These are phyloP conservation scores for Onchidella celtica DNA, from an alignment of 2,888 invertebrate species.

Conservation along the genomic window DNA sequence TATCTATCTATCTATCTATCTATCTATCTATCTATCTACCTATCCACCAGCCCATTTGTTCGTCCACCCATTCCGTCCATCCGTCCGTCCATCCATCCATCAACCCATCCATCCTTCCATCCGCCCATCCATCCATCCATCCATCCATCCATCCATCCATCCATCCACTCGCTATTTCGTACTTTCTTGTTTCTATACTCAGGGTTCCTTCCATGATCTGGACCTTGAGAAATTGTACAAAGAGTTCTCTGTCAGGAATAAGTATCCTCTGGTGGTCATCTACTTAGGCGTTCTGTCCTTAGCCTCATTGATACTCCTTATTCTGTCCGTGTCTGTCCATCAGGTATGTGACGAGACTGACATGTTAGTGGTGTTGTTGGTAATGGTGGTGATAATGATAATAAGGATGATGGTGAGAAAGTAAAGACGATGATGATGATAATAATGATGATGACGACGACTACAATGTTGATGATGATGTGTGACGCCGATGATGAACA, in stretches of 20 bases:
- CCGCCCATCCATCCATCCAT: too few species aligned
- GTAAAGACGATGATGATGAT: not conserved
- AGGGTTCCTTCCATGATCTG: constrained; percentile 76
- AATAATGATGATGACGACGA: not conserved
- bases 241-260: constrained; percentile 87
- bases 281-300: constrained; percentile 86
- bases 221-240: constrained; percentile 87
- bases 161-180: too few species aligned
- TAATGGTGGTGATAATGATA: not conserved
- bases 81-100: too few species aligned
- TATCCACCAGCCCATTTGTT: too few species aligned
- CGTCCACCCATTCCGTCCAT: too few species aligned
- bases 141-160: too few species aligned
- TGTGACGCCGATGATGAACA: not conserved
- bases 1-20: too few species aligned
- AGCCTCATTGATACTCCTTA: constrained; percentile 84
- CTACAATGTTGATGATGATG: not conserved
- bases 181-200: not conserved
- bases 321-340: constrained; percentile 77
- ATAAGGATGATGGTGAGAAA: not conserved
- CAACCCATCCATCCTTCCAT: too few species aligned
- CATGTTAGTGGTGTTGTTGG: not conserved
- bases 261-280: constrained; percentile 88
- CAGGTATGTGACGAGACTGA: constrained; percentile 6
- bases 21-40: too few species aligned